These are phyloP conservation scores for Laticauda colubrina DNA, from an alignment of 2,113 vertebrate species.

Conservation along the genomic window DNA sequence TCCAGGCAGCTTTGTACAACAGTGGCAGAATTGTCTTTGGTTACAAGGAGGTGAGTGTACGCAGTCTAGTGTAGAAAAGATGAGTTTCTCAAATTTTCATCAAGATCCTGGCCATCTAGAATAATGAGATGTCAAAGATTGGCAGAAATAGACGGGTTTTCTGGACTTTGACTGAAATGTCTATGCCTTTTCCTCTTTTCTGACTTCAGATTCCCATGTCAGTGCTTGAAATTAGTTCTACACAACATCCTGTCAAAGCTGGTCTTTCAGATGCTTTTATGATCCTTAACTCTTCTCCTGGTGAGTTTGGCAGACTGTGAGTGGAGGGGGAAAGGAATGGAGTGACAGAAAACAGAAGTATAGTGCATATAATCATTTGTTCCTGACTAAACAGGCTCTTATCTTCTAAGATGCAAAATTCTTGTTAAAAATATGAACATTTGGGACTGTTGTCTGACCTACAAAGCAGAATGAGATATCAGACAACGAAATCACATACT, in stretches of 20 bases:
- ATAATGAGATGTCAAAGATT: not conserved
- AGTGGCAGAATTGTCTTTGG: slow-evolving; percentile 85
- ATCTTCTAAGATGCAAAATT: not conserved
- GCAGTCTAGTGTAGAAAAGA: not conserved
- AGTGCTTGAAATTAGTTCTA: slow-evolving; percentile 81
- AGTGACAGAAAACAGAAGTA: not conserved
- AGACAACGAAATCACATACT: not conserved
- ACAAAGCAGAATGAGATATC: not conserved
- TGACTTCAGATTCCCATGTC: slow-evolving; percentile 81
- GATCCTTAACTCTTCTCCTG: slow-evolving; percentile 72
- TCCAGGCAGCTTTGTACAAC: slow-evolving; percentile 84
- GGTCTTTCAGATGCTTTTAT: slow-evolving; percentile 95
- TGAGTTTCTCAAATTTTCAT: not conserved
- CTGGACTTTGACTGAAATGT: not conserved
- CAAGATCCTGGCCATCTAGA: not conserved
- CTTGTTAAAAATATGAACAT: not conserved
- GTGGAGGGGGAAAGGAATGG: not conserved
- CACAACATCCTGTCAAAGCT: slow-evolving; percentile 90
- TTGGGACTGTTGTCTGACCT: not conserved
- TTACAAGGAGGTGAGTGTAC: slow-evolving; percentile 83
- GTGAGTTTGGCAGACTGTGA: slow-evolving; percentile 63
- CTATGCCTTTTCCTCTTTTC: not conserved
- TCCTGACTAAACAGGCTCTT: not conserved
- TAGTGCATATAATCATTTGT: not conserved
- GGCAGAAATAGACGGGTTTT: not conserved